A percentile compares a stretch with the other conserved stretches of the same genome.
Conservation (phyloP, 2,113 vertebrate genomes). For the Ondatra zibethicus region DNA sequence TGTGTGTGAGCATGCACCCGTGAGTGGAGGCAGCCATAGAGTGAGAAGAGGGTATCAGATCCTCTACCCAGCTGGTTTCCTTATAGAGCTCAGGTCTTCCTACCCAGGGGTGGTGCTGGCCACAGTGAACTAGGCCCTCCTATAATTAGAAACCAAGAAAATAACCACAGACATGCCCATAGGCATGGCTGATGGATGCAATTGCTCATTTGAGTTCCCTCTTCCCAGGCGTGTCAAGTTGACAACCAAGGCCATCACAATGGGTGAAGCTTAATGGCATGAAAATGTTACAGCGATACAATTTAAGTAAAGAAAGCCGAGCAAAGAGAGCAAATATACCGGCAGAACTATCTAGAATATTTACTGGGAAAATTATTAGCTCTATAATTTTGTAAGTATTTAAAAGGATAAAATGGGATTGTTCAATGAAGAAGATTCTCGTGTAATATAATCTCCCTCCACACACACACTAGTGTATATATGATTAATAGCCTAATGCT, state of each 20-base stretch:
- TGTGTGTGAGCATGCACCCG: not conserved
- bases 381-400: conserved; percentile 7
- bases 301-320: not conserved
- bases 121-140: not conserved
- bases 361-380: not conserved
- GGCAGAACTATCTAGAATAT: conserved; percentile 25
- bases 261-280: not conserved
- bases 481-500: conserved; percentile 42
- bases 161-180: not conserved
- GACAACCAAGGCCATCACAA: not conserved
- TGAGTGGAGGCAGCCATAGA: not conserved
- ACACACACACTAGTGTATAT: not conserved
- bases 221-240: not conserved
- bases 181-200: not conserved
- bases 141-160: not conserved
- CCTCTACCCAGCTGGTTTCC: not conserved
- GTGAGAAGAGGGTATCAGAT: not conserved
- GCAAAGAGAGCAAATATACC: conserved; percentile 7
- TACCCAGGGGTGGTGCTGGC: not conserved
- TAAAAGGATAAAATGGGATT: not conserved
- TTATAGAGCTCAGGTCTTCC: not conserved
- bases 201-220: not conserved
- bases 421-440: conserved; percentile 10
- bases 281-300: not conserved
- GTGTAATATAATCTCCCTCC: not conserved